These are phyloP conservation scores for Ametastegia equiseti DNA, from an alignment of 2,888 invertebrate genomes.

Conservation along the genomic window DNA sequence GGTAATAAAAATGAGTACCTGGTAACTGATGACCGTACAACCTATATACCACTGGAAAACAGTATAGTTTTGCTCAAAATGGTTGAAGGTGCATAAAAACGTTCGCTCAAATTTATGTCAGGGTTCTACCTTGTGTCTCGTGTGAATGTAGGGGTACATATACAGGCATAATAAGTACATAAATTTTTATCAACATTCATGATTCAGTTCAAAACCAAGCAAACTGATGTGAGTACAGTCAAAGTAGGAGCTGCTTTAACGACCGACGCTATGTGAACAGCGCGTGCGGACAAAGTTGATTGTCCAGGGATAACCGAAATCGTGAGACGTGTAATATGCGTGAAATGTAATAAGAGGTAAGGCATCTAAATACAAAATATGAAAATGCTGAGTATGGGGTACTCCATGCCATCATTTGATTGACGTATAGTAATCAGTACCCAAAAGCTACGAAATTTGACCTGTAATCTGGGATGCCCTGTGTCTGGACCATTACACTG, in stretches of 20 bases:
- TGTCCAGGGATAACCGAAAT: not conserved
- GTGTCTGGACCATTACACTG: not conserved
- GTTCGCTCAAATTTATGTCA: slow-evolving; percentile 17
- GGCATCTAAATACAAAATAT: not conserved
- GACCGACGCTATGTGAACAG: not conserved
- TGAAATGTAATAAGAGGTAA: not conserved
- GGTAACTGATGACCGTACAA: not conserved
- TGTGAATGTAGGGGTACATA: not conserved
- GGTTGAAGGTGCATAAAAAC: slow-evolving; percentile 9
- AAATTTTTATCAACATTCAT: slow-evolving; percentile 33
- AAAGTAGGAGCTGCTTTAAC: not conserved
- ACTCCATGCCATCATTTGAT: not conserved
- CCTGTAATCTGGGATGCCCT: not conserved
- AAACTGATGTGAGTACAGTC: not conserved
- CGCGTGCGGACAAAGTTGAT: not conserved
- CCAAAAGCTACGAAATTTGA: not conserved
- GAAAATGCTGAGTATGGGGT: not conserved
- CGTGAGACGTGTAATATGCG: not conserved
- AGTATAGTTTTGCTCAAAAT: slow-evolving; percentile 13
- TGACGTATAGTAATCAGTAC: not conserved
- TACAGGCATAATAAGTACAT: not conserved
- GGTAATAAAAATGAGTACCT: slow-evolving; percentile 3
- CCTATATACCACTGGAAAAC: slow-evolving; percentile 22
- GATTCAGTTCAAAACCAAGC: not conserved
- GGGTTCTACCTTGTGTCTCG: not conserved